Conservation (phyloP, 2,113 vertebrate species). For the Pachyramphus minor region DNA sequence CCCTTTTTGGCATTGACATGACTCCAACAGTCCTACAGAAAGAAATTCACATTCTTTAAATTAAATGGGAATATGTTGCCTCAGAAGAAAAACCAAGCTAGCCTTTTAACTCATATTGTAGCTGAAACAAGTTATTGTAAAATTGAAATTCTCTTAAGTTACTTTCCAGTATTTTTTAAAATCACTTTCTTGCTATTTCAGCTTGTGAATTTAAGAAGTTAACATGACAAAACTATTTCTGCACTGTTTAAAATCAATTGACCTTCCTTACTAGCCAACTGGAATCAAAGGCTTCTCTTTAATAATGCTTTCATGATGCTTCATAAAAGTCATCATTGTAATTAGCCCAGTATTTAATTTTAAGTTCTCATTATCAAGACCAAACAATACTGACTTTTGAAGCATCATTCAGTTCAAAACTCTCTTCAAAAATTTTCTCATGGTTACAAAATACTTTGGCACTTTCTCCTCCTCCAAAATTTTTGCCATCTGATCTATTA, state of each 20-base stretch:
- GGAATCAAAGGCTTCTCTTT: not conserved
- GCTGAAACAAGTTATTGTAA: not conserved
- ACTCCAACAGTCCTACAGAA: constrained; percentile 89
- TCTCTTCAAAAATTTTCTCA: not conserved
- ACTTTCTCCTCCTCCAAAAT: not conserved
- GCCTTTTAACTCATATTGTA: not conserved
- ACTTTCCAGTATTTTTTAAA: not conserved
- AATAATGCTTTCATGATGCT: not conserved
- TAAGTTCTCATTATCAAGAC: not conserved
- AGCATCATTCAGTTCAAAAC: not conserved
- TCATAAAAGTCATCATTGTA: not conserved
- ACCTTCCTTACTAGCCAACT: not conserved
- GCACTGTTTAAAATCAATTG: not conserved
- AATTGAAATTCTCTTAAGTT: not conserved
- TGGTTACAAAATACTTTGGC: not conserved
- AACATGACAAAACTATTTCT: not conserved
- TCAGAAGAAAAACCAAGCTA: not conserved
- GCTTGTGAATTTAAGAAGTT: not conserved
- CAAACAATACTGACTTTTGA: not conserved
- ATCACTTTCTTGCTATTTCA: not conserved
- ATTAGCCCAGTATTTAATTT: not conserved
- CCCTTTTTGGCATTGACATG: constrained; percentile 90
- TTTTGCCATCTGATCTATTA: not conserved
- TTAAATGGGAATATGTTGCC: not conserved
- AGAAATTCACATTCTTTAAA: not conserved